Percentiles rank a stretch among this genome's conserved stretches.
Conservation (phyloP, 2,113 vertebrate genomes). For the Serinus canaria region DNA sequence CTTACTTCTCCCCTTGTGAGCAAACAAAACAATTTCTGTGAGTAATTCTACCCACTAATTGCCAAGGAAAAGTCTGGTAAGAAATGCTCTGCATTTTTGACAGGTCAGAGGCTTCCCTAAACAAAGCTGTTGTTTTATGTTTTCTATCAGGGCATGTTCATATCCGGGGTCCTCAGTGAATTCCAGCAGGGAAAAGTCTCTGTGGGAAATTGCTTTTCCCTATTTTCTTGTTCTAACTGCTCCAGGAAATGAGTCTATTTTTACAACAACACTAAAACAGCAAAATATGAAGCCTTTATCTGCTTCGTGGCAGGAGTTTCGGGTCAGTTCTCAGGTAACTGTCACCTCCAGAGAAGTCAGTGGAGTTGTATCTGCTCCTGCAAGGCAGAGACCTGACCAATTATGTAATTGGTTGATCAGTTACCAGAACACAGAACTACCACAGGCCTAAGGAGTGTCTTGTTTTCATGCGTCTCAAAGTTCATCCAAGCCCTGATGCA, state of each 20-base stretch:
- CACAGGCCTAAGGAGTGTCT: slow-evolving; percentile 44
- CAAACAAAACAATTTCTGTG: slow-evolving; percentile 42
- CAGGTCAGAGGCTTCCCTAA: slow-evolving; percentile 56
- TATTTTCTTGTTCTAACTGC: slow-evolving; percentile 17
- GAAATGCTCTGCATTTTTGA: slow-evolving; percentile 58
- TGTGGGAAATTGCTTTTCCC: slow-evolving; percentile 53
- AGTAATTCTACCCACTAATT: slow-evolving; percentile 42
- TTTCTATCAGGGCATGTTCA: slow-evolving; percentile 21
- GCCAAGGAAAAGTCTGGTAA: slow-evolving; percentile 48
- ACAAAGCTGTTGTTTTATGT: slow-evolving; percentile 26
- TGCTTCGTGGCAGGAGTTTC: neutral
- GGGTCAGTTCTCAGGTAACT: slow-evolving; percentile 18
- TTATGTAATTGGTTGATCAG: slow-evolving; percentile 53
- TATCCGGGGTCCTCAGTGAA: slow-evolving; percentile 24
- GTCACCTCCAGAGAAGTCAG: neutral
- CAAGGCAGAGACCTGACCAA: neutral
- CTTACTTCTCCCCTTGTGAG: slow-evolving; percentile 10
- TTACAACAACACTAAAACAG: slow-evolving; percentile 10
- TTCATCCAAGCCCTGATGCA: slow-evolving; percentile 64
- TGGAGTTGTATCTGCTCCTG: neutral
- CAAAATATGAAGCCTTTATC: slow-evolving; percentile 22
- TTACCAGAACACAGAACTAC: slow-evolving; percentile 19
- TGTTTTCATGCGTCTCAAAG: slow-evolving; percentile 48
- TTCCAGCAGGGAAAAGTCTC: slow-evolving; percentile 30
- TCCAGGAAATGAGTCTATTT: slow-evolving; percentile 57